A percentile compares a stretch with the other conserved stretches of the same genome.
Conservation (phyloP, 2,888 invertebrate genomes). For the Tenodera sinensis region DNA sequence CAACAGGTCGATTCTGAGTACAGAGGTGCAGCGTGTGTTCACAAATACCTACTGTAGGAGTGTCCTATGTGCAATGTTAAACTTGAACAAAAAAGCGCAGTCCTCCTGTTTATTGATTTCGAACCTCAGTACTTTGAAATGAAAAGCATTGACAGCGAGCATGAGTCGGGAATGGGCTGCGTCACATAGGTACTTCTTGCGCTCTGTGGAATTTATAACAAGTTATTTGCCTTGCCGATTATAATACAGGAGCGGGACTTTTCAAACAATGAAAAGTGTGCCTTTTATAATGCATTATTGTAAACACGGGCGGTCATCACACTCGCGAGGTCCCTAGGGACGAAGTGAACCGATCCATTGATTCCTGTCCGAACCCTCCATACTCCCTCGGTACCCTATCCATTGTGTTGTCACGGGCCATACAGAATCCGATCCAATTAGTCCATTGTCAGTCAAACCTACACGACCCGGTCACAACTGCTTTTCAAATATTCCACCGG, state of each 20-base stretch:
- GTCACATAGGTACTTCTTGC: not conserved
- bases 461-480: constrained; percentile 16
- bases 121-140: too few relatives aligned
- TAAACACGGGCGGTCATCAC: constrained; percentile 8
- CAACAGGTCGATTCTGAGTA: too few relatives aligned
- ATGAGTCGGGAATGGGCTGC: not conserved
- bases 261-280: constrained; percentile 4
- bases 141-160: too few relatives aligned
- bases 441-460: constrained; percentile 10
- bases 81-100: too few relatives aligned
- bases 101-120: too few relatives aligned
- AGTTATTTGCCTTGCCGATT: constrained; percentile 6
- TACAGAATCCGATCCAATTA: constrained; percentile 18
- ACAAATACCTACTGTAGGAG: too few relatives aligned
- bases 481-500: constrained; percentile 22
- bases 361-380: not conserved
- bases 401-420: not conserved
- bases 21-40: too few relatives aligned
- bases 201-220: not conserved
- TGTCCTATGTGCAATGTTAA: too few relatives aligned
- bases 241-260: not conserved
- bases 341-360: not conserved
- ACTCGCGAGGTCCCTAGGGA: not conserved
- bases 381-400: not conserved
- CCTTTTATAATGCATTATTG: constrained; percentile 4